Conservation (phyloP, 2,113 vertebrate genomes). For the Centropristis striata region DNA sequence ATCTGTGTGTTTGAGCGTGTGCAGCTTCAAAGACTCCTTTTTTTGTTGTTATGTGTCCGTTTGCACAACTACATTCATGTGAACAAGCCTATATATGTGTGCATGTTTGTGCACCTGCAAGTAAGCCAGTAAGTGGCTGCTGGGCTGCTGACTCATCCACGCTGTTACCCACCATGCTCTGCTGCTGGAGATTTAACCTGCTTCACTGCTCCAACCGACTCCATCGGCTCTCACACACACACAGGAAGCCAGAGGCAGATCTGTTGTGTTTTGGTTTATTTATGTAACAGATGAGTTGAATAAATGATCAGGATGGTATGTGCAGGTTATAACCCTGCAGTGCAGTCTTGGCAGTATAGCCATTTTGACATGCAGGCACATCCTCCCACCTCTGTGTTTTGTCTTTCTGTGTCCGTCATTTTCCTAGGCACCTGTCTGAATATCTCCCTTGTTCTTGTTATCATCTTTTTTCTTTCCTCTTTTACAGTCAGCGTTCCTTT, state of each 20-base stretch:
- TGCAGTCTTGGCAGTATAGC: conserved; percentile 29
- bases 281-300: conserved; percentile 61
- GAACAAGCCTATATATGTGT: conserved; percentile 11
- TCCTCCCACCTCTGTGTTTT: conserved; percentile 21
- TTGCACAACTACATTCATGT: conserved; percentile 11
- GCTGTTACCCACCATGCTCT: conserved; percentile 47
- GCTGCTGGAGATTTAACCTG: conserved; percentile 54
- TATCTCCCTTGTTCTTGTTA: conserved; percentile 48
- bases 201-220: conserved; percentile 45
- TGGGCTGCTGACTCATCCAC: conserved; percentile 48
- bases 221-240: conserved; percentile 15
- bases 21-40: not conserved
- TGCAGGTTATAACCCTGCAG: conserved; percentile 42
- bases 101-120: conserved; percentile 26
- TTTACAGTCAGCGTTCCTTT: conserved; percentile 22
- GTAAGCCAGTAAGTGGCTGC: conserved; percentile 23
- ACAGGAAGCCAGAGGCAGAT: conserved; percentile 27
- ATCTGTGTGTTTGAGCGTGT: conserved; percentile 1
- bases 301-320: conserved; percentile 51
- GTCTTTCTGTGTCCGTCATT: conserved; percentile 48
- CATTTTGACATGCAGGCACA: conserved; percentile 25
- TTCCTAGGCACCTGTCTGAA: conserved; percentile 14
- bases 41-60: not conserved
- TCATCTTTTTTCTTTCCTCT: conserved; percentile 34
- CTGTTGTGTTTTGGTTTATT: conserved; percentile 58